These are phyloP conservation scores for Perizoma affinitatum DNA, from an alignment of 2,888 invertebrate genomes.

Conservation along the genomic window DNA sequence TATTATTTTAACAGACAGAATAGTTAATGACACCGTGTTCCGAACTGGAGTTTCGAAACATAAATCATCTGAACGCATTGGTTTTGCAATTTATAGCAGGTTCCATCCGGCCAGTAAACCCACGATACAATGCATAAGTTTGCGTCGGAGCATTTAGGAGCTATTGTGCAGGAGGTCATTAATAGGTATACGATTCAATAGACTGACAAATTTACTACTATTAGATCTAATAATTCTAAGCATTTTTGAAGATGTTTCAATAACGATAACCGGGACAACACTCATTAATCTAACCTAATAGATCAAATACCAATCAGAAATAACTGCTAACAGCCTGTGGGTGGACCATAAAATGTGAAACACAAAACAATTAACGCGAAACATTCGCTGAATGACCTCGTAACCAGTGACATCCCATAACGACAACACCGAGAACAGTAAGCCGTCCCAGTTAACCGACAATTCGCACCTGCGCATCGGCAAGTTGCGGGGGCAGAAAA, in stretches of 20 bases:
- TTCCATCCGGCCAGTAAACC: conserved; percentile 48
- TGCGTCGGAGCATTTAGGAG: conserved; percentile 23
- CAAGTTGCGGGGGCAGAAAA: conserved; percentile 57
- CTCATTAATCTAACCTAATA: too few relatives aligned
- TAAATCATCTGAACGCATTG: conserved; percentile 64
- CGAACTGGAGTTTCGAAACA: conserved; percentile 52
- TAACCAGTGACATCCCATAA: conserved; percentile 27
- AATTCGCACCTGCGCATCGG: conserved; percentile 53
- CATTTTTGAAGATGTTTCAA: too few relatives aligned
- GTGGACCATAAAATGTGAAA: conserved; percentile 9
- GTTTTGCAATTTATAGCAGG: conserved; percentile 62
- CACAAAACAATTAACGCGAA: conserved; percentile 17
- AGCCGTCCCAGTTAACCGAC: conserved; percentile 46
- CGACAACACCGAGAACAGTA: conserved; percentile 32
- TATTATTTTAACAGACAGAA: conserved; percentile 31
- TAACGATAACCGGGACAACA: too few relatives aligned
- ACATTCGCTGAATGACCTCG: conserved; percentile 19
- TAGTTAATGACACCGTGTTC: conserved; percentile 42
- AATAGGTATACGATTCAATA: conserved; percentile 12
- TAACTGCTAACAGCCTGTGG: not conserved
- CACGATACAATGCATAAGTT: conserved; percentile 40
- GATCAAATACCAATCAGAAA: too few relatives aligned
- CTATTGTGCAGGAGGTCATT: conserved; percentile 16
- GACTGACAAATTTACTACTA: not conserved
- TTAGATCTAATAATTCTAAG: too few relatives aligned